These are phyloP conservation scores for Drosophila neonasuta DNA, from an alignment of 2,888 invertebrate species.

Conservation along the genomic window DNA sequence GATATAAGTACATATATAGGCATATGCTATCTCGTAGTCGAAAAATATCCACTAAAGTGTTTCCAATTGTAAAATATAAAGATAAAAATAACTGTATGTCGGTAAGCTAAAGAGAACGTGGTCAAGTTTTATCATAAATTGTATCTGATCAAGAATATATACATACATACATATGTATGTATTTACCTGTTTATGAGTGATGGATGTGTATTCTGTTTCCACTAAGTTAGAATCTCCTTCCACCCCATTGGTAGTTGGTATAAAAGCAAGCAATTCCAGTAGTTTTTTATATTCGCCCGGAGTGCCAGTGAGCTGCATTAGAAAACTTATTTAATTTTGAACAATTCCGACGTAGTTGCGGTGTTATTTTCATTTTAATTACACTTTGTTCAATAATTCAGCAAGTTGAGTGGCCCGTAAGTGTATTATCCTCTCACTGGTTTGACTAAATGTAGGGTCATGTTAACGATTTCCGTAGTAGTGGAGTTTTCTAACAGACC, in stretches of 20 bases:
- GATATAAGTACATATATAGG: too few species aligned
- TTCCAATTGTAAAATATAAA: too few species aligned
- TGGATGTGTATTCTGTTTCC: neutral
- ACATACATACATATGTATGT: too few species aligned
- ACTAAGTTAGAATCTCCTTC: neutral
- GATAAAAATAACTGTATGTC: too few species aligned
- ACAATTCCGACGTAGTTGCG: conserved; percentile 19
- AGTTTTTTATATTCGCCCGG: neutral
- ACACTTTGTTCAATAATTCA: conserved; percentile 53
- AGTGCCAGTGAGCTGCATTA: neutral
- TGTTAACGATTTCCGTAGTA: conserved; percentile 44
- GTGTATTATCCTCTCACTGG: conserved; percentile 41
- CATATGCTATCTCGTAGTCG: too few species aligned
- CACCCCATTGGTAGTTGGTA: neutral
- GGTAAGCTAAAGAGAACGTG: too few species aligned
- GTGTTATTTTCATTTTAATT: conserved; percentile 50
- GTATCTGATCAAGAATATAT: too few species aligned
- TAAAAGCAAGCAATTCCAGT: neutral
- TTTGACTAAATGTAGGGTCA: conserved; percentile 19
- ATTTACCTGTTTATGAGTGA: neutral
- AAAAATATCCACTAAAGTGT: too few species aligned
- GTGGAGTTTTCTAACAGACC: conserved; percentile 15
- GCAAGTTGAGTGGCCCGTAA: conserved; percentile 32
- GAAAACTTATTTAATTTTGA: conserved; percentile 52
- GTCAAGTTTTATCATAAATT: too few species aligned